Percentiles rank a stretch among this genome's conserved stretches.
phyloP scores from a whole-genome alignment of 2,888 invertebrate species.

The Phyllotreta striolata region DNA sequence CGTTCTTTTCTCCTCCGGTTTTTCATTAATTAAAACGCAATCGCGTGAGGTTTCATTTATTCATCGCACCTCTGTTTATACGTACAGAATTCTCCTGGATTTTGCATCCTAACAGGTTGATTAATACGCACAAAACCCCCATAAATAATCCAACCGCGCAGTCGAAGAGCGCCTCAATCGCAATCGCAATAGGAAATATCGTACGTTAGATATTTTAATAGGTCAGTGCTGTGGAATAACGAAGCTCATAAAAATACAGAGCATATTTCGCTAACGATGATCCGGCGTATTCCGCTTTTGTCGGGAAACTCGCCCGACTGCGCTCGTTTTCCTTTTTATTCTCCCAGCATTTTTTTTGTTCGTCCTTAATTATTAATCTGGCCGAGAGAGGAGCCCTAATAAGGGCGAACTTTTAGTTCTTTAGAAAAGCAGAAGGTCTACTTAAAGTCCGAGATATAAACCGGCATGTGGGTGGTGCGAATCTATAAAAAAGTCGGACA shows the following conservation, averaged over 20 bases:
- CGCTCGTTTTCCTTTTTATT: conserved; percentile 5
- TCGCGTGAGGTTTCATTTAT: no score
- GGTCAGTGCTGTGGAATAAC: no score
- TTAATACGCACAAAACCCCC: conserved; percentile 19
- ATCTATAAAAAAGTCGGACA: neutral
- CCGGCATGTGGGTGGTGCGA: conserved; percentile 9
- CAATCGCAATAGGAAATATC: no score
- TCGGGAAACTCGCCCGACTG: no score
- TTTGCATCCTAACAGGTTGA: conserved; percentile 20
- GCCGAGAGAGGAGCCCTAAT: conserved; percentile 8
- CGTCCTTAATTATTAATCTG: conserved; percentile 16
- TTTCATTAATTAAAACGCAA: no score
- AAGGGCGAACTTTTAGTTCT: conserved; percentile 14
- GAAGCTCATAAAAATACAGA: no score
- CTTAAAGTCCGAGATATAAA: conserved; percentile 6
- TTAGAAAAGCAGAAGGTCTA: conserved; percentile 16
- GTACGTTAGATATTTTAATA: no score
- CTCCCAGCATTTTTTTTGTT: conserved; percentile 5
- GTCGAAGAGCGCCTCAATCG: neutral
- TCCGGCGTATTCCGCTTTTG: no score
- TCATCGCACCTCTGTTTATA: no score
- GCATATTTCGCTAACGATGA: no score
- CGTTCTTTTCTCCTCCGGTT: no score
- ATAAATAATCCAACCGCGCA: conserved; percentile 14
- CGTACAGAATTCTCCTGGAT: conserved; percentile 1